Percentiles rank a stretch among this genome's conserved stretches.
Conservation (phyloP, 1,140 invertebrate genomes). For the Cylas formicarius region DNA sequence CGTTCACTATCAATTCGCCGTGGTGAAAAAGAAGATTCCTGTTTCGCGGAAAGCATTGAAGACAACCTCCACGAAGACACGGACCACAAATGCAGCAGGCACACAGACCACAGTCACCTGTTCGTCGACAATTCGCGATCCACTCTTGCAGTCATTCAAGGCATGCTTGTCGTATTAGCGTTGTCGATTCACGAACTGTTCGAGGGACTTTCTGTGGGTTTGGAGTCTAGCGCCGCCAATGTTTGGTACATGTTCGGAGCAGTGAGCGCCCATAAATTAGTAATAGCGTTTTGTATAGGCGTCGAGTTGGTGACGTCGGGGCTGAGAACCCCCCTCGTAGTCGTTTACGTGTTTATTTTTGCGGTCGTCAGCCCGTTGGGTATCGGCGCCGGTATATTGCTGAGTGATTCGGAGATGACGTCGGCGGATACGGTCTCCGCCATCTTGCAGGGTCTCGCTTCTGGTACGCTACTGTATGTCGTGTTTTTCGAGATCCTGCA, state of each 20-base stretch:
- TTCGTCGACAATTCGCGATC: slow-evolving; percentile 50
- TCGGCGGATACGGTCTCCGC: slow-evolving; percentile 32
- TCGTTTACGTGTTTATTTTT: slow-evolving; percentile 47
- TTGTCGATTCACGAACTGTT: slow-evolving; percentile 87
- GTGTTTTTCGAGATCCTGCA: slow-evolving; percentile 63
- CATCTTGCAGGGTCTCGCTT: slow-evolving; percentile 52
- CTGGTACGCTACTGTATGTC: slow-evolving; percentile 59
- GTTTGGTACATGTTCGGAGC: slow-evolving; percentile 58
- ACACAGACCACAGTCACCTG: slow-evolving; percentile 32
- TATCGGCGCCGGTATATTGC: slow-evolving; percentile 45
- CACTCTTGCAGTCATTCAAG: slow-evolving; percentile 59
- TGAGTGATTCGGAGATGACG: slow-evolving; percentile 28
- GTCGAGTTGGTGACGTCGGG: slow-evolving; percentile 43
- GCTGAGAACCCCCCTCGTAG: slow-evolving; percentile 33
- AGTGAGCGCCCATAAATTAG: slow-evolving; percentile 52
- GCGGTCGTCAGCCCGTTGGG: slow-evolving; percentile 50
- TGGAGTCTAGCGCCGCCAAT: slow-evolving; percentile 59
- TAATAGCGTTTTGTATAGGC: slow-evolving; percentile 52
- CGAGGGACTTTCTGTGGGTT: slow-evolving; percentile 83
- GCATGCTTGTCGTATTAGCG: slow-evolving; percentile 74
- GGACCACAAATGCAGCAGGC: slow-evolving; percentile 8
- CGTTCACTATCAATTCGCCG: slow-evolving; percentile 34
- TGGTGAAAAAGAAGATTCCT: too few relatives aligned
- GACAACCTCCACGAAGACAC: slow-evolving; percentile 1
- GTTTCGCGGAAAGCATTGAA: too few relatives aligned